phyloP scores from a whole-genome alignment of 2,113 vertebrate species.

The Oriolus oriolus region DNA sequence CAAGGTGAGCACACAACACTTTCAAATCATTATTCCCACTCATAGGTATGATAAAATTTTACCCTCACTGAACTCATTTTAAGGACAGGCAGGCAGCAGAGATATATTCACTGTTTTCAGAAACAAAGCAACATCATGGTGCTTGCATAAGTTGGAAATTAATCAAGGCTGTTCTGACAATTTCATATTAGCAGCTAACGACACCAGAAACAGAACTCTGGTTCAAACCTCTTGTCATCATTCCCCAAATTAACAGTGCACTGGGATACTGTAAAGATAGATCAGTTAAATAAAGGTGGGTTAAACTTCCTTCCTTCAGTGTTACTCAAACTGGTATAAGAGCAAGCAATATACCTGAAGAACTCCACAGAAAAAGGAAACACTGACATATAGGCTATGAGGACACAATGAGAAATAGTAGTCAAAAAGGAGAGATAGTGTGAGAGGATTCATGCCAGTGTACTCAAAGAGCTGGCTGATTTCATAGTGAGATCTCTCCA shows the following conservation, averaged over 20 bases:
- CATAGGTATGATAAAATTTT: background rate
- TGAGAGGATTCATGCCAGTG: background rate
- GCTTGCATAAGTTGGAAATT: background rate
- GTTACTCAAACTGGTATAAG: background rate
- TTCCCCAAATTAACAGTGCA: background rate
- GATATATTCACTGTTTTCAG: background rate
- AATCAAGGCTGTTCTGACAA: background rate
- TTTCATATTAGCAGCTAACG: background rate
- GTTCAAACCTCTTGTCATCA: background rate
- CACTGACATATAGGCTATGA: background rate
- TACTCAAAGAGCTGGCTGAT: background rate
- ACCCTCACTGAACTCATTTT: background rate
- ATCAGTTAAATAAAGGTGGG: background rate
- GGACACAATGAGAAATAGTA: background rate
- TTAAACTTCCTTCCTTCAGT: background rate
- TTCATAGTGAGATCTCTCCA: background rate
- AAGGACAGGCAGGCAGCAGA: background rate
- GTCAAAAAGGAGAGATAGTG: background rate
- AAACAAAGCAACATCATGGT: background rate
- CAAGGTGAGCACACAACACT: background rate
- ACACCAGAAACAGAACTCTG: background rate
- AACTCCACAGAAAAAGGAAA: background rate
- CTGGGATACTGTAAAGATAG: background rate
- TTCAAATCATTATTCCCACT: background rate
- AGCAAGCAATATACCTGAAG: background rate